Evolutionary conservation across 2,113 vertebrate genomes (phyloP).

Genomic region (Gymnarchus niloticus): DNA sequence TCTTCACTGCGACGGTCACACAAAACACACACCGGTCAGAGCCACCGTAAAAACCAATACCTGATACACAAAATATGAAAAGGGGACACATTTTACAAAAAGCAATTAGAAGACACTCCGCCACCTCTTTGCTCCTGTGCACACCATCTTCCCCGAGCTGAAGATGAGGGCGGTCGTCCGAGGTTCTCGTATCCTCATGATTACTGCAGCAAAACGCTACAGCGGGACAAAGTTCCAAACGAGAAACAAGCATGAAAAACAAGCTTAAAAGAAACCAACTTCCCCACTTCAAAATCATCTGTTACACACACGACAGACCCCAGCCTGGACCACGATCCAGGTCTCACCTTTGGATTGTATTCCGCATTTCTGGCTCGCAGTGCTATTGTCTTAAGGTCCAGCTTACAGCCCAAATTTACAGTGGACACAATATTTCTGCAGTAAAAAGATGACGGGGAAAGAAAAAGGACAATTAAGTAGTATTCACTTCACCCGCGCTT

Average conservation of each 20-base stretch:
- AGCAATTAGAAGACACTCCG: too few relatives aligned
- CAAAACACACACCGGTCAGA: neutral
- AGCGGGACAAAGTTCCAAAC: slow-evolving; percentile 29
- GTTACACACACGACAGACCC: too few relatives aligned
- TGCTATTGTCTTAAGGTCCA: slow-evolving; percentile 96
- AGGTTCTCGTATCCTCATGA: slow-evolving; percentile 99
- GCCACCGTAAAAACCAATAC: neutral
- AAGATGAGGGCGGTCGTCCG: slow-evolving; percentile 96
- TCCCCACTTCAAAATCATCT: too few relatives aligned
- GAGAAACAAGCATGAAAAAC: neutral
- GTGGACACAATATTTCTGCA: slow-evolving; percentile 96
- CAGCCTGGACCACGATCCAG: neutral
- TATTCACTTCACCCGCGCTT: neutral
- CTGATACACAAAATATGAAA: neutral
- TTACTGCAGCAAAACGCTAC: slow-evolving; percentile 97
- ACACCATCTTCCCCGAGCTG: slow-evolving; percentile 99
- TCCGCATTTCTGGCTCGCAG: slow-evolving; percentile 97
- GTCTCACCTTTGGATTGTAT: slow-evolving; percentile 95
- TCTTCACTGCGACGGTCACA: slow-evolving; percentile 72
- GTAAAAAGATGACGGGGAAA: slow-evolving; percentile 7
- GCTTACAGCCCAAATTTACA: slow-evolving; percentile 96
- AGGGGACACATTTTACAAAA: neutral
- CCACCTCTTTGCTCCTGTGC: slow-evolving; percentile 98
- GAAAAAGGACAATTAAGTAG: neutral
- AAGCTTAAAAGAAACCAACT: neutral